These are phyloP conservation scores for Tonatia bakeri DNA, from an alignment of 2,113 vertebrate species.

Conservation along the genomic window DNA sequence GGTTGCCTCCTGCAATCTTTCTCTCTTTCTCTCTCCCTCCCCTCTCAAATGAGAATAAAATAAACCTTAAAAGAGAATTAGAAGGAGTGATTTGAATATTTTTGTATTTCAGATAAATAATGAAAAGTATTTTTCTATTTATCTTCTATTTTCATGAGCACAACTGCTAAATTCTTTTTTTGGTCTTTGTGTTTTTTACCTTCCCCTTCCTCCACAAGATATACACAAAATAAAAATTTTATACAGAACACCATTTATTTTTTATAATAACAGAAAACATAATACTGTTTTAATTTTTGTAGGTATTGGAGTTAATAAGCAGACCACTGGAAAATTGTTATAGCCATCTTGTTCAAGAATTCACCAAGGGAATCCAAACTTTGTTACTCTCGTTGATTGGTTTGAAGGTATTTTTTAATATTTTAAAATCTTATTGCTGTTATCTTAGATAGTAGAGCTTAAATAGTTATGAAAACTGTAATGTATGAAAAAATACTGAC, in stretches of 20 bases:
- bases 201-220: not conserved
- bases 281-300: slow-evolving; percentile 52
- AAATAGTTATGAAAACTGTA: not conserved
- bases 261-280: slow-evolving; percentile 26
- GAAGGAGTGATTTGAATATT: not conserved
- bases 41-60: no score
- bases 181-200: not conserved
- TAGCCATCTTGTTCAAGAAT: slow-evolving; percentile 87
- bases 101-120: not conserved
- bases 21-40: no score
- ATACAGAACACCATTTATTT: not conserved
- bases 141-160: not conserved
- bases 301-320: slow-evolving; percentile 87
- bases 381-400: slow-evolving; percentile 93
- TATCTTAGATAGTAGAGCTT: not conserved
- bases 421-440: slow-evolving; percentile 38
- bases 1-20: no score
- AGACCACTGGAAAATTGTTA: slow-evolving; percentile 91
- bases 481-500: not conserved
- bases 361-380: slow-evolving; percentile 85
- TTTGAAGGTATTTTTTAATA: slow-evolving; percentile 84
- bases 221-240: not conserved
- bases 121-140: not conserved
- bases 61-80: not conserved
- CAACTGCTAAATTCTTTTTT: not conserved